Evolutionary conservation across 2,113 vertebrate genomes (phyloP), one percentile per base, ranked within the genome.

Genomic region (Notarius quadriscutis): DNA sequence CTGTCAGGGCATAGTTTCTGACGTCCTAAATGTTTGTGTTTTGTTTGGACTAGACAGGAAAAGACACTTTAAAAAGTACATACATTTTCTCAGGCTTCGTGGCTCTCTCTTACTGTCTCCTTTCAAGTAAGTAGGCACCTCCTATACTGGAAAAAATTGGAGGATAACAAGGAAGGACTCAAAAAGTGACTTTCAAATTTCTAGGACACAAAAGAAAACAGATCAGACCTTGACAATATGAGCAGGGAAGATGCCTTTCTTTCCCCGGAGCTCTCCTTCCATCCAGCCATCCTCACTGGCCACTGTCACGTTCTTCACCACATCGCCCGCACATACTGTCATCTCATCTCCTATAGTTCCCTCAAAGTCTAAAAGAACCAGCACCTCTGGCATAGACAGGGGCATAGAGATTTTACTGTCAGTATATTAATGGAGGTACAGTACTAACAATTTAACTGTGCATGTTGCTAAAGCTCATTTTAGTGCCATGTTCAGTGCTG

Each of bases 311-410:
- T 95, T 95, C 91, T 93, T 96, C 84, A 97, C 91, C 88, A 97
- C 90, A 78, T 97, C 96, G 10, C 96, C 96, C 0, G 78, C 88
- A 11, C 30, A 91, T 48, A 95, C 74, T 18, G 90, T 95, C 83
- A 97, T 62, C 93, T 97, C 96, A 77, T 95, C 95, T 4, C 65
- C 90, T 85, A 92, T 90, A 84, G 92, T 94, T 50, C 94, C 94
- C 75, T 93, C 91, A 69, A 96, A 97, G 92, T 95, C 93, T 1
- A 95, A 79, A 87, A 97, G 94, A 83, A 95, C 96, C 89, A 97
- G 93, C 87, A 96, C 95, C 94, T 97, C 96, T 95, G 69, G 55
- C 67, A 65, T 20, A 27, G 41, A 81, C 55, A 84, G 7, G 15
- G 5, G 17, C n/a, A 84, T 71, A 55, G 48, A 84, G 48, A 57